Conservation (phyloP, 2,113 vertebrate species). For the Cyanoliseus patagonus region DNA sequence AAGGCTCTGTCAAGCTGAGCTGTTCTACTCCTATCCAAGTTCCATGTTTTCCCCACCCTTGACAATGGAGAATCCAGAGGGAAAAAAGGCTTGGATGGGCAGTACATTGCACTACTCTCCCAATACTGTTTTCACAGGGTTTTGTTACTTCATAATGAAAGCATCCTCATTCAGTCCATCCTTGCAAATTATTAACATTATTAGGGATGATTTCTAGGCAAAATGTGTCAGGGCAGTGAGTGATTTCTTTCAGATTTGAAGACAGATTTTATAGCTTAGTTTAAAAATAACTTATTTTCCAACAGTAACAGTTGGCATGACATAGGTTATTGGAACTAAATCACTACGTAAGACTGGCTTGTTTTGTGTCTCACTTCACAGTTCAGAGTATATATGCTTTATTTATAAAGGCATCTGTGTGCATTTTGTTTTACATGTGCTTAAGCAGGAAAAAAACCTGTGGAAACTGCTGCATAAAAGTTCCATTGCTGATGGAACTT, state of each 20-base stretch:
- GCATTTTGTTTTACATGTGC: background rate
- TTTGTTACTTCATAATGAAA: background rate
- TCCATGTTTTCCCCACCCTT: background rate
- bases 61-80: background rate
- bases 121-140: background rate
- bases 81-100: background rate
- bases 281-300: background rate
- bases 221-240: background rate
- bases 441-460: background rate
- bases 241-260: background rate
- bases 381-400: background rate
- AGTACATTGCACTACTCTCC: background rate
- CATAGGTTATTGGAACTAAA: background rate
- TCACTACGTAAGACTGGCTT: background rate
- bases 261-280: background rate
- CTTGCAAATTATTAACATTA: background rate
- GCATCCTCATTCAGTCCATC: background rate
- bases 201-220: background rate
- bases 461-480: background rate
- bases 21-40: background rate
- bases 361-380: background rate
- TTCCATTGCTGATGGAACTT: background rate
- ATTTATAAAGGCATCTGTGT: background rate
- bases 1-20: background rate
- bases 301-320: background rate